A percentile compares a stretch with the other conserved stretches of the same genome.
Evolutionary conservation across 2,797 vertebrate species (phyloP).

Genomic region (Anabacerthia variegaticeps): DNA sequence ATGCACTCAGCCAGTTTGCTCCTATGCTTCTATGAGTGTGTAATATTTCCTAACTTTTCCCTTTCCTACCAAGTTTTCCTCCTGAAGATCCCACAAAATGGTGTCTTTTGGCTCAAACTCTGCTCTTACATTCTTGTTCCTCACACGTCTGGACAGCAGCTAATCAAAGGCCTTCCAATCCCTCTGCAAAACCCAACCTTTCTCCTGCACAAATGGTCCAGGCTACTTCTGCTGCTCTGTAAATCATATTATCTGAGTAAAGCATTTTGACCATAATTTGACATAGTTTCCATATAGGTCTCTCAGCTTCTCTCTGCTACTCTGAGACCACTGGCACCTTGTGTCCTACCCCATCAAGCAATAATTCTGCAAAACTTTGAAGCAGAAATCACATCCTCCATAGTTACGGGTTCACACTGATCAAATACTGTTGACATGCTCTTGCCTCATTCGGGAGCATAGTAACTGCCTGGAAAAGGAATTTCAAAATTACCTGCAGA

Average conservation of each 20-base stretch:
- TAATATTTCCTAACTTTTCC: background rate
- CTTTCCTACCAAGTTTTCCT: background rate
- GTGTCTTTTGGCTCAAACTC: background rate
- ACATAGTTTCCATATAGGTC: background rate
- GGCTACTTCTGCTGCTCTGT: background rate
- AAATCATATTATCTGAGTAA: background rate
- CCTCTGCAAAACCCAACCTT: background rate
- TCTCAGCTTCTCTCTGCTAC: background rate
- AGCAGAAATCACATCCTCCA: background rate
- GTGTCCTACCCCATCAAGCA: background rate
- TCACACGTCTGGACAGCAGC: background rate
- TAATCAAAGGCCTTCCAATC: background rate
- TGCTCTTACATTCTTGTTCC: background rate
- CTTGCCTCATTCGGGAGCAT: background rate
- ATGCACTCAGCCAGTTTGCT: background rate
- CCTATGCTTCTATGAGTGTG: background rate
- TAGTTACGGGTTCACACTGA: background rate
- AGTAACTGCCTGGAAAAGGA: background rate
- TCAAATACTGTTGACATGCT: background rate
- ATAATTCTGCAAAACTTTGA: background rate
- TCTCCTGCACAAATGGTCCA: background rate
- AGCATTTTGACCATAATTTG: background rate
- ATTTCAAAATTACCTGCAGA: background rate
- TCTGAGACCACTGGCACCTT: background rate
- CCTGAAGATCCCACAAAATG: background rate